phyloP scores from a whole-genome alignment of 2,888 invertebrate species.

The Pyrrhia umbra region DNA sequence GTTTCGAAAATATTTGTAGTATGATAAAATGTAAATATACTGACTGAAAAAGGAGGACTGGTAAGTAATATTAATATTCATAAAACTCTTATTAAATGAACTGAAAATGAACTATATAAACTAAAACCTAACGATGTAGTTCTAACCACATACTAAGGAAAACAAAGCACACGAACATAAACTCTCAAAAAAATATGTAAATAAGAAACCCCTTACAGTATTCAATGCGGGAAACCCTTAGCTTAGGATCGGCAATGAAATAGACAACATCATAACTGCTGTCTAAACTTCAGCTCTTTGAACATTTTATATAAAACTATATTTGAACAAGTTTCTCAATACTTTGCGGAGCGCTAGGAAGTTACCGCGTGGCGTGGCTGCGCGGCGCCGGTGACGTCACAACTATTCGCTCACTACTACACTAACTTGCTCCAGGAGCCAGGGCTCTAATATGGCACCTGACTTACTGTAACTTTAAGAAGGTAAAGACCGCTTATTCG shows the following conservation, averaged over 20 bases:
- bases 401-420: constrained; percentile 17
- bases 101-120: too few species aligned
- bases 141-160: too few species aligned
- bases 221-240: neutral
- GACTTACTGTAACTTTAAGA: neutral
- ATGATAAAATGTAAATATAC: too few species aligned
- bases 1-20: constrained; percentile 3
- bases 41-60: too few species aligned
- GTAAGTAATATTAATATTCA: too few species aligned
- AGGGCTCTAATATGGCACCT: neutral
- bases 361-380: too few species aligned
- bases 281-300: neutral
- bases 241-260: neutral
- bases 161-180: neutral
- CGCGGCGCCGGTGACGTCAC: constrained; percentile 9
- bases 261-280: neutral
- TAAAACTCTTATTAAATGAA: too few species aligned
- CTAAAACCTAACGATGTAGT: too few species aligned
- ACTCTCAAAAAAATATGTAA: neutral
- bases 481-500: too few species aligned
- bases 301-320: neutral
- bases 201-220: too few species aligned
- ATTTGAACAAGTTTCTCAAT: neutral
- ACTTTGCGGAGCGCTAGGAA: neutral
- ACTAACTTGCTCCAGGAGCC: too few species aligned